These are phyloP conservation scores for Leptinotarsa lineolata DNA, from an alignment of 1,140 invertebrate species.

Conservation along the genomic window DNA sequence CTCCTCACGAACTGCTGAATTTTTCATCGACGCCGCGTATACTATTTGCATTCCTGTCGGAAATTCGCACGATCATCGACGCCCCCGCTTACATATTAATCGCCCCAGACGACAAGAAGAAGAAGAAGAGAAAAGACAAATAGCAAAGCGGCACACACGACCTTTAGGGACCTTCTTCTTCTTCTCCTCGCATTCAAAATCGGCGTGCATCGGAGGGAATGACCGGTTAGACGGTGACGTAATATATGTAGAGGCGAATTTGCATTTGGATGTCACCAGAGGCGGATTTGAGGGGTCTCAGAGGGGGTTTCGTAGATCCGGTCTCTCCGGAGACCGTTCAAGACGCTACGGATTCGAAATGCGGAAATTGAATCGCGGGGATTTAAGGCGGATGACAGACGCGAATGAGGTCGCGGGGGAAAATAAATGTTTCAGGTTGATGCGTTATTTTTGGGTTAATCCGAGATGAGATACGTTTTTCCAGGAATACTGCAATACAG, in stretches of 20 bases:
- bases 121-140: background rate
- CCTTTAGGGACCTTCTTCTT: constrained; percentile 9
- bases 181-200: constrained; percentile 15
- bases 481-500: too few relatives aligned
- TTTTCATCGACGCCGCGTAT: background rate
- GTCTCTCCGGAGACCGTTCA: background rate
- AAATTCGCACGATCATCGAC: background rate
- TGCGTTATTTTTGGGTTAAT: too few relatives aligned
- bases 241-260: constrained; percentile 2
- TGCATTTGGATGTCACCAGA: background rate
- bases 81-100: constrained; percentile 1
- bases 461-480: too few relatives aligned
- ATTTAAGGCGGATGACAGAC: background rate
- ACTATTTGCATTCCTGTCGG: background rate
- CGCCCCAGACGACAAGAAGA: background rate
- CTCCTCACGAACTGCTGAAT: background rate
- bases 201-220: constrained; percentile 2
- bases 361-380: background rate
- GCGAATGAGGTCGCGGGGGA: background rate
- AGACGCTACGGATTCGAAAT: background rate
- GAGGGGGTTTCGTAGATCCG: background rate
- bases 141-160: background rate
- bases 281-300: constrained; percentile 1
- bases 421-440: background rate
- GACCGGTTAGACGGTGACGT: constrained; percentile 15